Conservation (phyloP, 2,113 vertebrate genomes). For the Pan troglodytes region NHGRI_mPanTro3-v2.1_pri NC_072401.2:107598501-107599000, state of each 20-base stretch:
- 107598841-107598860: background rate
- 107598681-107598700: background rate
- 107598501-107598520: background rate
- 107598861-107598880: conserved; percentile 11
- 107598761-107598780: background rate
- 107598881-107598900: conserved; percentile 6
- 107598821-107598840: background rate
- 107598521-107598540: conserved; percentile 15
- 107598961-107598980: conserved; percentile 3
- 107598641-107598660: background rate
- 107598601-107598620: background rate
- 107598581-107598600: background rate
- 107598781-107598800: conserved; percentile 24
- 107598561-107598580: conserved; percentile 16
- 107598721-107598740: background rate
- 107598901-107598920: background rate
- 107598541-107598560: background rate
- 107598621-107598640: background rate
- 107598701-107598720: background rate
- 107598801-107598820: conserved; percentile 12
- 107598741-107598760: background rate
- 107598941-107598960: background rate
- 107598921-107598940: conserved; percentile 25
- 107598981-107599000: background rate
- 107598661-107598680: background rate